Evolutionary conservation across 2,888 invertebrate species (phyloP).

Genomic region (Cordylochernes scorpioides): DNA sequence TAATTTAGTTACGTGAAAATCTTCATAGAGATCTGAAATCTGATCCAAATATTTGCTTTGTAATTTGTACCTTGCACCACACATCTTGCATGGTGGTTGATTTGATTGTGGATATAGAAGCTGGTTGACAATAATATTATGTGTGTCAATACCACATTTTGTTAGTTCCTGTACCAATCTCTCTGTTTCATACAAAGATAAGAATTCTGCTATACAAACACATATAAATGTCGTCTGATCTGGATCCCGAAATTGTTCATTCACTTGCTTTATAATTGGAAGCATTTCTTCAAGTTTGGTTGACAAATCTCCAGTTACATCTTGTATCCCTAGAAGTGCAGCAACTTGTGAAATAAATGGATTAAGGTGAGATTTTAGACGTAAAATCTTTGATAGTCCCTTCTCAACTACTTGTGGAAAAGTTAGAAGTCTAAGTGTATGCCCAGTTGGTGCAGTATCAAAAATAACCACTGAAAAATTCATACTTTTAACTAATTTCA

Average conservation of each 20-base stretch:
- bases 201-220: constrained; percentile 95
- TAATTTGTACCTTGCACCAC: constrained; percentile 57
- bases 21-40: constrained; percentile 72
- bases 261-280: constrained; percentile 72
- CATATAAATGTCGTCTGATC: constrained; percentile 96
- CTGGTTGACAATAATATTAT: constrained; percentile 94
- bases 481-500: constrained; percentile 90
- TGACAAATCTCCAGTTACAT: constrained; percentile 71
- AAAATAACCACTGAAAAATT: constrained; percentile 96
- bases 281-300: constrained; percentile 82
- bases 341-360: constrained; percentile 39
- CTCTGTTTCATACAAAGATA: constrained; percentile 95
- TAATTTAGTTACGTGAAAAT: constrained; percentile 81
- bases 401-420: constrained; percentile 94
- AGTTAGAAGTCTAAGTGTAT: constrained; percentile 75
- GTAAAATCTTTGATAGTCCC: constrained; percentile 72
- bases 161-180: constrained; percentile 83
- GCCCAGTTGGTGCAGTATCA: constrained; percentile 97
- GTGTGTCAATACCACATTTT: constrained; percentile 84
- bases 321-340: constrained; percentile 42
- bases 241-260: constrained; percentile 85
- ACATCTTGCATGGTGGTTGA: constrained; percentile 50
- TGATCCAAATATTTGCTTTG: constrained; percentile 90
- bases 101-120: constrained; percentile 28
- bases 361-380: constrained; percentile 61